Percentiles rank a stretch among this genome's conserved stretches.
Conservation (phyloP, 2,113 vertebrate genomes). For the Toxotes jaculatrix region DNA sequence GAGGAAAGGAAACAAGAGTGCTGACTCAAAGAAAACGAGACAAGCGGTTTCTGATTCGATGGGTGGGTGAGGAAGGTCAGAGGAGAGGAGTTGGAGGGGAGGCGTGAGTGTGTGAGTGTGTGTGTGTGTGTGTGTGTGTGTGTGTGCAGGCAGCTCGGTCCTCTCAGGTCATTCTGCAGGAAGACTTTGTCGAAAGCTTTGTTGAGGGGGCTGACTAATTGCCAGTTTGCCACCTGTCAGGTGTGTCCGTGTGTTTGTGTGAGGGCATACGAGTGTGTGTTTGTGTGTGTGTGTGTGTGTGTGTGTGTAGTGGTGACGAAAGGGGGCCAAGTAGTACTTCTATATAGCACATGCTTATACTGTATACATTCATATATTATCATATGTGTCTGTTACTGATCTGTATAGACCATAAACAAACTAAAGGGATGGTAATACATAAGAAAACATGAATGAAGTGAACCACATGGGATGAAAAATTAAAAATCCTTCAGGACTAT, state of each 20-base stretch:
- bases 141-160: slow-evolving; percentile 16
- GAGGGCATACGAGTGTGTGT: background rate
- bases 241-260: slow-evolving; percentile 10
- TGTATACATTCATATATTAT: background rate
- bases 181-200: slow-evolving; percentile 43
- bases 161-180: slow-evolving; percentile 43
- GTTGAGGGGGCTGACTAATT: slow-evolving; percentile 57
- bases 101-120: slow-evolving; percentile 7
- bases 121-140: slow-evolving; percentile 21
- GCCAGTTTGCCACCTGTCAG: slow-evolving; percentile 58
- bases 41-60: slow-evolving; percentile 58
- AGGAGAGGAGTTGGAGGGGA: slow-evolving; percentile 45
- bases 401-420: too few species aligned
- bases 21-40: slow-evolving; percentile 75
- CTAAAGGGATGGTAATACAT: too few species aligned
- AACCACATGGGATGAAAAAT: too few species aligned
- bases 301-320: background rate
- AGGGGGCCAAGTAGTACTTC: background rate
- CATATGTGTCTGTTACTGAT: too few species aligned
- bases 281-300: background rate
- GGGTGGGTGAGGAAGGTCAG: slow-evolving; percentile 70
- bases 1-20: slow-evolving; percentile 60
- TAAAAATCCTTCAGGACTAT: too few species aligned
- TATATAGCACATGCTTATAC: background rate
- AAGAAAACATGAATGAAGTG: too few species aligned